A percentile compares a stretch with the other conserved stretches of the same genome.
Evolutionary conservation across 2,888 invertebrate species (phyloP).

Genomic region (Serripes groenlandicus): DNA sequence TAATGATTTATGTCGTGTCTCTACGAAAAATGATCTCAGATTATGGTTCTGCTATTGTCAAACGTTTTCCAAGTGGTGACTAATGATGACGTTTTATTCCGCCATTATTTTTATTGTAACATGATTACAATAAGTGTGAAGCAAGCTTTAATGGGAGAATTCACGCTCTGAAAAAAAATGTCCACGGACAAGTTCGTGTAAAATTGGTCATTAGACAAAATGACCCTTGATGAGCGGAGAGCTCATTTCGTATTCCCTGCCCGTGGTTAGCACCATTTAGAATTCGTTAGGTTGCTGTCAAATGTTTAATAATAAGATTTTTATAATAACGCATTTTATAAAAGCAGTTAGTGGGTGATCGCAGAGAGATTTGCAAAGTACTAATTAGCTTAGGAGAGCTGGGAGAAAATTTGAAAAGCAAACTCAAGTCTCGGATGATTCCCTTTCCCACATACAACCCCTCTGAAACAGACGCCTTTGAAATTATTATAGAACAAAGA

Average conservation of each 20-base stretch:
- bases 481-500: too few relatives aligned
- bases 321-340: conserved; percentile 6
- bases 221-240: conserved; percentile 67
- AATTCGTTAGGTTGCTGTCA: conserved; percentile 45
- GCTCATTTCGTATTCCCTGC: conserved; percentile 65
- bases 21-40: conserved; percentile 67
- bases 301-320: conserved; percentile 22
- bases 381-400: background rate
- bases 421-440: too few relatives aligned
- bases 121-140: conserved; percentile 63
- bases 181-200: conserved; percentile 52
- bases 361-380: background rate
- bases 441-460: too few relatives aligned
- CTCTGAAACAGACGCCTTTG: too few relatives aligned
- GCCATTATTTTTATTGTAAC: conserved; percentile 69
- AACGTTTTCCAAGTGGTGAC: conserved; percentile 61
- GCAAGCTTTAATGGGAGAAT: conserved; percentile 49
- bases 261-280: conserved; percentile 61
- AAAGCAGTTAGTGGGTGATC: background rate
- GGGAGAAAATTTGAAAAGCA: background rate
- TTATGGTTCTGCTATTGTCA: conserved; percentile 64
- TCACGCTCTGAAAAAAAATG: conserved; percentile 51
- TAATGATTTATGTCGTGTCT: conserved; percentile 65
- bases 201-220: conserved; percentile 71
- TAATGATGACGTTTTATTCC: conserved; percentile 61